Percentiles rank a stretch among this genome's conserved stretches.
Evolutionary conservation across 2,888 invertebrate species (phyloP).

Genomic region (Lamellibrachia satsuma): DNA sequence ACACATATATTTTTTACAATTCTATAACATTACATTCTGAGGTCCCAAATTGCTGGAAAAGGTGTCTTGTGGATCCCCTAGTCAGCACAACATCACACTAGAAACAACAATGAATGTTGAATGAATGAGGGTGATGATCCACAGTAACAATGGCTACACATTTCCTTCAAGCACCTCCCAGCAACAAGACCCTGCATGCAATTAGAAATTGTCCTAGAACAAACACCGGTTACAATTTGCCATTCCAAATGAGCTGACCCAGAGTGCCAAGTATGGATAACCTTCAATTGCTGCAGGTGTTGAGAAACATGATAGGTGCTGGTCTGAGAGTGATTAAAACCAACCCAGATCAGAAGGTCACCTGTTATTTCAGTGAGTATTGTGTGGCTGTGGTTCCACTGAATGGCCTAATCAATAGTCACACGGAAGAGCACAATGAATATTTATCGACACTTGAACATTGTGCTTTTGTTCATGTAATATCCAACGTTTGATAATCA

Average conservation of each 20-base stretch:
- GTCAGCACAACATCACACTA: neutral
- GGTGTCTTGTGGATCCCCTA: neutral
- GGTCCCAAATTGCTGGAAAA: too few species aligned
- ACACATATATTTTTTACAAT: too few species aligned
- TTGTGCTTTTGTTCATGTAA: neutral
- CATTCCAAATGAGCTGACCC: neutral
- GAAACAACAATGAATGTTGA: neutral
- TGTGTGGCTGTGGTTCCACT: neutral
- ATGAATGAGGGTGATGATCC: neutral
- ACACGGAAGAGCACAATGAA: neutral
- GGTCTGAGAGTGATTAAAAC: constrained; percentile 4
- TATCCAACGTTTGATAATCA: neutral
- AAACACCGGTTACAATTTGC: neutral
- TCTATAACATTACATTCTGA: too few species aligned
- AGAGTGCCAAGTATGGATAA: neutral
- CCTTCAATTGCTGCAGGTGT: neutral
- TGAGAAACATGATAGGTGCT: neutral
- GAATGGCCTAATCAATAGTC: neutral
- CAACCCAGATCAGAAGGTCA: neutral
- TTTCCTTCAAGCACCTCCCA: neutral
- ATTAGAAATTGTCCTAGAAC: neutral
- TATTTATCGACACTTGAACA: constrained; percentile 17
- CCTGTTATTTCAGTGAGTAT: neutral
- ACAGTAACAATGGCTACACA: neutral
- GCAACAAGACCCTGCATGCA: neutral